These are phyloP conservation scores for Rhagophthalmus giganteus DNA, from an alignment of 2,888 invertebrate species.

Conservation along the genomic window DNA sequence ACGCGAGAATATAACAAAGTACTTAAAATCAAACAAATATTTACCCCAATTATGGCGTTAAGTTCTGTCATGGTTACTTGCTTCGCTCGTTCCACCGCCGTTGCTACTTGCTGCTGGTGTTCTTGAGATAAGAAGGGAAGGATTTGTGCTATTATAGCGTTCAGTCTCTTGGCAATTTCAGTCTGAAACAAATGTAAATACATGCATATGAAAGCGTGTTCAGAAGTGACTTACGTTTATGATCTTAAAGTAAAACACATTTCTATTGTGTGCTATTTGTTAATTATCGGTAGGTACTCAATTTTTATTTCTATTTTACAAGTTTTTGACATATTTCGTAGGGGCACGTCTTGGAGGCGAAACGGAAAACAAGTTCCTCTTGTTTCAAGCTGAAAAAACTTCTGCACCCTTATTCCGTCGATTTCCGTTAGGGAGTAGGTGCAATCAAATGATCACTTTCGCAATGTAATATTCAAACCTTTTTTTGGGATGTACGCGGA, in stretches of 20 bases:
- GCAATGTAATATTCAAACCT: no score
- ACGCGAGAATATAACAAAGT: constrained; percentile 1
- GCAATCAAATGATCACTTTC: no score
- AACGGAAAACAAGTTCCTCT: no score
- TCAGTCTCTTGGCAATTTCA: constrained; percentile 96
- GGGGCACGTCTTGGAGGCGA: no score
- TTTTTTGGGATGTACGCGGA: no score
- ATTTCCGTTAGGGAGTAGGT: no score
- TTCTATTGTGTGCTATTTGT: no score
- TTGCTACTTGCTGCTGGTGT: constrained; percentile 96
- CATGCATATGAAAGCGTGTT: background rate
- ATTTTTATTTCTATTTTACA: no score
- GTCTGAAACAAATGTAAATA: constrained; percentile 68
- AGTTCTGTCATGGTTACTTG: constrained; percentile 97
- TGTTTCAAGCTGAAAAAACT: no score
- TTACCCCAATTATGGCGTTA: constrained; percentile 96
- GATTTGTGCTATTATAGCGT: constrained; percentile 94
- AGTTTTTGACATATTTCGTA: no score
- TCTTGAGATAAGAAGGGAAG: constrained; percentile 94
- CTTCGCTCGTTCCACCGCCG: constrained; percentile 97
- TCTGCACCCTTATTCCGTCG: no score
- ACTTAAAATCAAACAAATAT: constrained; percentile 46
- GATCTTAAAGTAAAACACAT: constrained; percentile 1
- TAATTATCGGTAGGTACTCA: no score
- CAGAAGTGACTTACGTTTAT: constrained; percentile 4